A percentile compares a stretch with the other conserved stretches of the same genome.
These are phyloP conservation scores for Brachyptera putata DNA, from an alignment of 2,888 invertebrate species.

Conservation along the genomic window DNA sequence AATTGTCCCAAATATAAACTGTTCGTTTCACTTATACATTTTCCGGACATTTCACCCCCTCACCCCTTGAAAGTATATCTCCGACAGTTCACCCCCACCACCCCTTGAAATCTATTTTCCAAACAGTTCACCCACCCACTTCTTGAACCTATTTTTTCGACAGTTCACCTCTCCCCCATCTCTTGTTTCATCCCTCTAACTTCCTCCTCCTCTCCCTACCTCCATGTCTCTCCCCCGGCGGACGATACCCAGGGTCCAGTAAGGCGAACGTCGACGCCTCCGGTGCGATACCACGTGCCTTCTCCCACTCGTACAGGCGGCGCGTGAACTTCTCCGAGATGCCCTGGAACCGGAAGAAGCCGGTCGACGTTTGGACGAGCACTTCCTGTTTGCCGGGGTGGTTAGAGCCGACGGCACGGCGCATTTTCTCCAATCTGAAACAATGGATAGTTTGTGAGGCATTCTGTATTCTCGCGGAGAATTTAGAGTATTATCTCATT, in stretches of 20 bases:
- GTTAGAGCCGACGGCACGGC: constrained; percentile 53
- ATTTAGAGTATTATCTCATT: no score
- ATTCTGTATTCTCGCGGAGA: no score
- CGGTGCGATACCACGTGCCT: constrained; percentile 79
- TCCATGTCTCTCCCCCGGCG: constrained; percentile 13
- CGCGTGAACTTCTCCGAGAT: constrained; percentile 86
- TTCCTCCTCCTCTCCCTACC: no score
- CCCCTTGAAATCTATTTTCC: no score
- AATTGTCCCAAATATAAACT: no score
- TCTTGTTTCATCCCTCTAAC: no score
- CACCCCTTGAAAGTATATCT: neutral
- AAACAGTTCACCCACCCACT: neutral
- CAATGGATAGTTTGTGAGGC: neutral
- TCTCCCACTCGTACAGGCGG: constrained; percentile 88
- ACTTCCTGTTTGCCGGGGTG: constrained; percentile 65
- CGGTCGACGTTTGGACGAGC: constrained; percentile 75
- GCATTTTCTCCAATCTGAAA: constrained; percentile 53
- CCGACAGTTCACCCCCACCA: no score
- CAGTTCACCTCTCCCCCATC: no score
- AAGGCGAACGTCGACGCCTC: constrained; percentile 81
- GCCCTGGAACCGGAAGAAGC: constrained; percentile 78
- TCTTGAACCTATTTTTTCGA: neutral
- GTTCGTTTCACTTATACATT: no score
- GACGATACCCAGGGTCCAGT: constrained; percentile 53
- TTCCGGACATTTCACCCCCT: neutral